phyloP scores from a whole-genome alignment of 2,113 vertebrate genomes.

The Dicentrarchus labrax region DNA sequence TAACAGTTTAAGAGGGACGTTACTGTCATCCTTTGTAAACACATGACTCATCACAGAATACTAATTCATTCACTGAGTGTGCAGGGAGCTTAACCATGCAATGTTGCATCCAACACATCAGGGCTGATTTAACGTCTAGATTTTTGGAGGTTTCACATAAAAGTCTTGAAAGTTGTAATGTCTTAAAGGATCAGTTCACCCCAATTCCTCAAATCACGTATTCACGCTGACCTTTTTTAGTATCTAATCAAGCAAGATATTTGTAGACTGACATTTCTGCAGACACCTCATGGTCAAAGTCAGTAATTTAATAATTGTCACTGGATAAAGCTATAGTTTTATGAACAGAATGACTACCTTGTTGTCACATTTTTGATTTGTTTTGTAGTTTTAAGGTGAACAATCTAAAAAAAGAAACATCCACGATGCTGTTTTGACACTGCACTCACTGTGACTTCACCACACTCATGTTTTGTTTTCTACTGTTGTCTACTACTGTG shows the following conservation, averaged over 20 bases:
- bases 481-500: neutral
- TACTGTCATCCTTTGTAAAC: slow-evolving; percentile 47
- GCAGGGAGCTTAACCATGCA: neutral
- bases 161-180: neutral
- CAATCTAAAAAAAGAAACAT: neutral
- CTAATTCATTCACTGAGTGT: slow-evolving; percentile 7
- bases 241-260: neutral
- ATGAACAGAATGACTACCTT: neutral
- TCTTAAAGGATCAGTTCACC: neutral
- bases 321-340: neutral
- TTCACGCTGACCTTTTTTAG: neutral
- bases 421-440: slow-evolving; percentile 8
- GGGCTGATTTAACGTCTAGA: neutral
- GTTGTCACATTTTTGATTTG: neutral
- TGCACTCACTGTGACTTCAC: neutral
- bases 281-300: neutral
- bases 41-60: slow-evolving; percentile 31
- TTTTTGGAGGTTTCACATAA: neutral
- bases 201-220: neutral
- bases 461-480: slow-evolving; percentile 12
- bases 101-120: too few species aligned
- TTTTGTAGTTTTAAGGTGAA: neutral
- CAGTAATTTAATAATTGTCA: neutral
- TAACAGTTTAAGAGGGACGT: slow-evolving; percentile 32
- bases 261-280: neutral